A percentile compares a stretch with the other conserved stretches of the same genome.
Evolutionary conservation across 2,797 vertebrate genomes (phyloP).

Genomic region (Rhinella marina): DNA sequence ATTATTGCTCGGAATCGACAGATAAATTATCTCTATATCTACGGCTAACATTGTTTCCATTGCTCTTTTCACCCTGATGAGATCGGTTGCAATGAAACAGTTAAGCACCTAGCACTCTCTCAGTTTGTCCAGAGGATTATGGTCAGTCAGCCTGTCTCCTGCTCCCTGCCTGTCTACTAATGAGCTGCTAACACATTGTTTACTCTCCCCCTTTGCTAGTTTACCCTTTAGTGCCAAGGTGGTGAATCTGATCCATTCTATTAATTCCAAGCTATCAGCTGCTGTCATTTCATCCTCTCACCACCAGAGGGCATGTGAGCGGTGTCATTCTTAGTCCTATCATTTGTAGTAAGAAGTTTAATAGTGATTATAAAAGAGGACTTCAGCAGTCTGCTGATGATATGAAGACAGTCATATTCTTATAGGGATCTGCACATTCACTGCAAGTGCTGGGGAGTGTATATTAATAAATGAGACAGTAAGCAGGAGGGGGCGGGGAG

Average conservation of each 20-base stretch:
- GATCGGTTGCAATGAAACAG: constrained; percentile 5
- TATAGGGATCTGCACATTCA: not conserved
- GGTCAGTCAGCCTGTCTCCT: constrained; percentile 36
- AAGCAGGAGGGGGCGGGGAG: no score
- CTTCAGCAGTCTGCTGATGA: not conserved
- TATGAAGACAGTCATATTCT: not conserved
- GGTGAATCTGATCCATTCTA: constrained; percentile 19
- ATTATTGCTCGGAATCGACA: not conserved
- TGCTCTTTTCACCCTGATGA: not conserved
- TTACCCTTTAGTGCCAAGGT: constrained; percentile 26
- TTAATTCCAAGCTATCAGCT: constrained; percentile 4
- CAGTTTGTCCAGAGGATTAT: constrained; percentile 50
- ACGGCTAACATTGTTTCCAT: not conserved
- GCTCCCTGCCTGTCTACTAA: constrained; percentile 41
- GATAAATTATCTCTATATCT: not conserved
- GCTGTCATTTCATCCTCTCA: not conserved
- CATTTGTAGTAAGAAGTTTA: not conserved
- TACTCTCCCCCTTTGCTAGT: constrained; percentile 28
- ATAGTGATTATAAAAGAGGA: not conserved
- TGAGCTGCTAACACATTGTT: constrained; percentile 53
- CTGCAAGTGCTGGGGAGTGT: not conserved
- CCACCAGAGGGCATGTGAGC: constrained; percentile 16
- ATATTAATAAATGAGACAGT: no score
- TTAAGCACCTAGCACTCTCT: constrained; percentile 14
- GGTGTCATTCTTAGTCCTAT: not conserved